Evolutionary conservation across 2,888 invertebrate species (phyloP).

Genomic region (Leptopterna dolabrata): DNA sequence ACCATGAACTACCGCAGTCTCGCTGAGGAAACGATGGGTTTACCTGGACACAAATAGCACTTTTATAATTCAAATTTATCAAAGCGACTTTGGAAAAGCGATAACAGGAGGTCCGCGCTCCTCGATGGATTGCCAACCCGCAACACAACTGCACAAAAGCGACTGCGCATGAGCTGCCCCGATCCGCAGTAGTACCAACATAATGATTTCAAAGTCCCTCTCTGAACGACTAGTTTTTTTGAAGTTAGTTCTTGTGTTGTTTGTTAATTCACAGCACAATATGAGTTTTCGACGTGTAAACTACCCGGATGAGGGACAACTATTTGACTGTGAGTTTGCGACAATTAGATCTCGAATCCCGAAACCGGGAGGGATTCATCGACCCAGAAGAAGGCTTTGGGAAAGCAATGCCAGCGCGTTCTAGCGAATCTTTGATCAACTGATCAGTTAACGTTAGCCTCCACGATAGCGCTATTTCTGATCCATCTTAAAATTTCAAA

Average conservation of each 20-base stretch:
- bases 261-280: not conserved
- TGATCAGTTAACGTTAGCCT: no score
- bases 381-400: no score
- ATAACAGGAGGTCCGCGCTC: not conserved
- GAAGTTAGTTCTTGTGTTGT: no score
- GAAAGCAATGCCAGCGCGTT: no score
- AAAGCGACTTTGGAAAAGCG: not conserved
- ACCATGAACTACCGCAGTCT: not conserved
- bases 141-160: not conserved
- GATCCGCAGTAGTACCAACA: not conserved
- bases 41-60: not conserved
- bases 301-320: no score
- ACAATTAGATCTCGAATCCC: no score
- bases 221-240: not conserved
- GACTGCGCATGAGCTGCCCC: not conserved
- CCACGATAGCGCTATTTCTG: no score
- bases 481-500: no score
- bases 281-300: not conserved
- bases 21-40: not conserved
- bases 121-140: no score
- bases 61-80: not conserved
- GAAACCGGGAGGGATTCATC: no score
- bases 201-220: not conserved
- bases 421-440: no score
- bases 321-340: no score